A percentile compares a stretch with the other conserved stretches of the same genome.
These are phyloP conservation scores for Uria aalge DNA, from an alignment of 2,113 vertebrate species.

Conservation along the genomic window DNA sequence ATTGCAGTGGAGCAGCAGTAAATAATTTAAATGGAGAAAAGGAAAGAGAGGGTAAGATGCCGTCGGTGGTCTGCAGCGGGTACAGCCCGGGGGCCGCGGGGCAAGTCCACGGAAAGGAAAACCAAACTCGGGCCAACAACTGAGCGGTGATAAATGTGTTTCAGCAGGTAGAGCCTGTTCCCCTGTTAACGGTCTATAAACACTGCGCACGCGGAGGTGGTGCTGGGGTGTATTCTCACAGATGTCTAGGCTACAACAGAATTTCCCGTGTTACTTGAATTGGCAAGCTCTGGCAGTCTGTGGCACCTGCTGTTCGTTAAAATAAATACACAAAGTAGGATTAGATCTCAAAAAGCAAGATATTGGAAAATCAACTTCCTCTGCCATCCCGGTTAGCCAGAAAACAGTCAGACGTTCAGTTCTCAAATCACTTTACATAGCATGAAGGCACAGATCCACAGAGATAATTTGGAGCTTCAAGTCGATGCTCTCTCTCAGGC, in stretches of 20 bases:
- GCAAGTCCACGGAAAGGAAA: neutral
- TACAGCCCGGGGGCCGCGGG: neutral
- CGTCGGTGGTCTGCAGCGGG: rapidly evolving
- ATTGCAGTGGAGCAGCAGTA: neutral
- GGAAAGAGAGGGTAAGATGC: neutral
- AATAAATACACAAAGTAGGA: neutral
- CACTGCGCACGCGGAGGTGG: rapidly evolving
- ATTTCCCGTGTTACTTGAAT: neutral
- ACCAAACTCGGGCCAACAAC: neutral
- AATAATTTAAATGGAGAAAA: neutral
- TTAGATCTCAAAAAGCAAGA: neutral
- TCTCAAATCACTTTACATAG: neutral
- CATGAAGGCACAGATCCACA: conserved; percentile 23
- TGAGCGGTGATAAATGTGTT: neutral
- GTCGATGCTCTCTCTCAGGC: rapidly evolving
- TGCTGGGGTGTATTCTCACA: neutral
- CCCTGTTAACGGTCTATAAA: neutral
- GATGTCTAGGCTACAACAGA: neutral
- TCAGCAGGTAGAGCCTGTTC: neutral
- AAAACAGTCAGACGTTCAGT: neutral
- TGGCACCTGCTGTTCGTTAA: neutral
- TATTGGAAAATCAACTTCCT: neutral
- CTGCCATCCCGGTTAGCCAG: neutral
- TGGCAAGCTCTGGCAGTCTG: neutral
- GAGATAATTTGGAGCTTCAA: neutral